phyloP scores from a whole-genome alignment of 2,113 vertebrate genomes.

The Tragelaphus strepsiceros region DNA sequence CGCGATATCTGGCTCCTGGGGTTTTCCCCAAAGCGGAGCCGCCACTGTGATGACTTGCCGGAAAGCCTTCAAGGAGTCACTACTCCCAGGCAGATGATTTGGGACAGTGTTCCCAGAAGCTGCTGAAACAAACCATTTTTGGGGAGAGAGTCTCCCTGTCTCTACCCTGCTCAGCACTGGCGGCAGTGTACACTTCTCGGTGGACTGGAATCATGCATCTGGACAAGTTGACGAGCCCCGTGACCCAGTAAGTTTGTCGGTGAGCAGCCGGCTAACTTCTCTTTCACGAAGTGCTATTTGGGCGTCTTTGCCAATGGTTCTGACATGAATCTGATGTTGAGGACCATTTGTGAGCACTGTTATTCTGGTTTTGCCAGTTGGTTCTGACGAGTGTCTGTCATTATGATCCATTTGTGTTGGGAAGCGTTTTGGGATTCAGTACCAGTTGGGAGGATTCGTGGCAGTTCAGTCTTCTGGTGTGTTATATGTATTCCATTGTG shows the following conservation, averaged over 20 bases:
- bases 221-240: neutral
- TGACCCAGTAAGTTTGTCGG: neutral
- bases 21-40: neutral
- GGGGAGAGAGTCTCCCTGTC: neutral
- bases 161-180: neutral
- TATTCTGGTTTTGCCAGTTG: neutral
- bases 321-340: neutral
- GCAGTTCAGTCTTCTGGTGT: neutral
- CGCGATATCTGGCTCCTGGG: neutral
- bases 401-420: too few relatives aligned
- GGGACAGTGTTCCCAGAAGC: neutral
- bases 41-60: fast-evolving
- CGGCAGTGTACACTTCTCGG: neutral
- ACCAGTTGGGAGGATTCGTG: neutral
- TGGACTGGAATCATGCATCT: neutral
- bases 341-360: neutral
- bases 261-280: neutral
- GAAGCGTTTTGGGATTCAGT: neutral
- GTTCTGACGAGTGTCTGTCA: neutral
- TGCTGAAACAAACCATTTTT: neutral
- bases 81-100: neutral
- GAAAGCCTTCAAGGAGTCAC: fast-evolving
- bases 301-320: neutral
- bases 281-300: neutral
- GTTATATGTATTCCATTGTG: neutral